Conservation (phyloP, 2,888 invertebrate species). For the Caenorhabditis drosophilae region DNA sequence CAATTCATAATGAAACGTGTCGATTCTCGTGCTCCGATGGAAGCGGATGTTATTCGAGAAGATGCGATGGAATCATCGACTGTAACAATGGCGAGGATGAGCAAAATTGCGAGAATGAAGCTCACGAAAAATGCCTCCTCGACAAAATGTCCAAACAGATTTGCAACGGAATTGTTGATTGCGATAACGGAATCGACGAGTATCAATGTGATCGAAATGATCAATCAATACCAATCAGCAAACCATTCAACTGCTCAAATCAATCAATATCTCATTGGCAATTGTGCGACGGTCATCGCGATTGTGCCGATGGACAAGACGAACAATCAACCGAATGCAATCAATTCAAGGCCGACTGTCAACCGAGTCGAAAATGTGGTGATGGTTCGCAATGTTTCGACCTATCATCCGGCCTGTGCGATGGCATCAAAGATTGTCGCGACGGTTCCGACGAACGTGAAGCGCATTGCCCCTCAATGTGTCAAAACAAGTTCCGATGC, state of each 20-base stretch:
- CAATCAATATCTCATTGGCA: slow-evolving; percentile 16
- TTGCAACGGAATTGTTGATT: slow-evolving; percentile 45
- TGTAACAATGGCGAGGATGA: slow-evolving; percentile 53
- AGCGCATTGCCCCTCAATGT: slow-evolving; percentile 21
- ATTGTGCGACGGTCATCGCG: slow-evolving; percentile 75
- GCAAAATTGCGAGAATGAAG: slow-evolving; percentile 14
- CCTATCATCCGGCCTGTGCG: slow-evolving; percentile 71
- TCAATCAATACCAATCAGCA: slow-evolving; percentile 6
- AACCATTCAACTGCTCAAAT: slow-evolving; percentile 10
- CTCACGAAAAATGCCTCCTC: slow-evolving; percentile 30
- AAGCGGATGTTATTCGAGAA: neutral
- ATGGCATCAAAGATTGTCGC: slow-evolving; percentile 73
- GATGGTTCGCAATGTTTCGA: slow-evolving; percentile 18
- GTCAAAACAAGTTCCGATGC: slow-evolving; percentile 23
- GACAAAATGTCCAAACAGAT: slow-evolving; percentile 10
- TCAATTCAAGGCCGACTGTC: slow-evolving; percentile 14
- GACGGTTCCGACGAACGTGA: slow-evolving; percentile 77
- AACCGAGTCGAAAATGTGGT: slow-evolving; percentile 12
- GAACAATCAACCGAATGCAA: slow-evolving; percentile 13
- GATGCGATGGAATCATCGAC: slow-evolving; percentile 49
- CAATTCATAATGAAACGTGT: neutral
- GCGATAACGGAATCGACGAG: slow-evolving; percentile 42
- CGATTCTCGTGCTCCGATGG: neutral
- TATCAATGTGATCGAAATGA: slow-evolving; percentile 10
- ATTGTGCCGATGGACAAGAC: slow-evolving; percentile 74